Percentiles rank a stretch among this genome's conserved stretches.
Conservation (phyloP, 1,140 invertebrate genomes). For the Agrypnia vestita region DNA sequence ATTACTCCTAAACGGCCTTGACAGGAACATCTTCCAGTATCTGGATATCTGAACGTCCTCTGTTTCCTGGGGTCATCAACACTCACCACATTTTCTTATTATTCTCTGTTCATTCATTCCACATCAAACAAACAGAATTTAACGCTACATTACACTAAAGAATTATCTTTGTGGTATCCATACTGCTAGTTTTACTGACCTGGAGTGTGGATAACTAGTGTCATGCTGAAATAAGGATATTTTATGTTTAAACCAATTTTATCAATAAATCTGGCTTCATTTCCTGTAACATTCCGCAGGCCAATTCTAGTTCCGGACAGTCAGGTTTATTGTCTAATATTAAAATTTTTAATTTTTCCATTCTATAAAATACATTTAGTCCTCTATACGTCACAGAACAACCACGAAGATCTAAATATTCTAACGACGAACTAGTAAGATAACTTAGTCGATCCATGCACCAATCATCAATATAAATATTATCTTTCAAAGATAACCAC, state of each 20-base stretch:
- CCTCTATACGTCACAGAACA: slow-evolving; percentile 65
- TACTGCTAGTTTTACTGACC: no score
- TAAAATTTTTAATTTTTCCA: slow-evolving; percentile 65
- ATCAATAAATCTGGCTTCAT: slow-evolving; percentile 66
- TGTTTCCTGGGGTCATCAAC: no score
- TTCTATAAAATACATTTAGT: slow-evolving; percentile 65
- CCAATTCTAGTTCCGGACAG: slow-evolving; percentile 63
- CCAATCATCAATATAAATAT: slow-evolving; percentile 70
- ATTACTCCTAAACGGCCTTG: no score
- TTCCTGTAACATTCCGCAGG: slow-evolving; percentile 66
- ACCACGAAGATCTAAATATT: slow-evolving; percentile 68
- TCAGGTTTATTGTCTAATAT: slow-evolving; percentile 57
- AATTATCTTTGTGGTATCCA: no score
- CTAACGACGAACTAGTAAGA: slow-evolving; percentile 64
- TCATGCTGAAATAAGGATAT: no score
- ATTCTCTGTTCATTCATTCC: no score
- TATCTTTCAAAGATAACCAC: slow-evolving; percentile 68
- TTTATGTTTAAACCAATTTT: slow-evolving; percentile 59
- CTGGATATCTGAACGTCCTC: no score
- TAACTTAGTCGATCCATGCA: slow-evolving; percentile 67
- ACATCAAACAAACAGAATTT: no score
- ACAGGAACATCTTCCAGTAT: no score
- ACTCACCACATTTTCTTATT: no score
- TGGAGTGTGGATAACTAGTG: no score
- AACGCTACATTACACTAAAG: no score